Conservation (phyloP, 2,888 invertebrate genomes). For the Ophonus ardosiacus region DNA sequence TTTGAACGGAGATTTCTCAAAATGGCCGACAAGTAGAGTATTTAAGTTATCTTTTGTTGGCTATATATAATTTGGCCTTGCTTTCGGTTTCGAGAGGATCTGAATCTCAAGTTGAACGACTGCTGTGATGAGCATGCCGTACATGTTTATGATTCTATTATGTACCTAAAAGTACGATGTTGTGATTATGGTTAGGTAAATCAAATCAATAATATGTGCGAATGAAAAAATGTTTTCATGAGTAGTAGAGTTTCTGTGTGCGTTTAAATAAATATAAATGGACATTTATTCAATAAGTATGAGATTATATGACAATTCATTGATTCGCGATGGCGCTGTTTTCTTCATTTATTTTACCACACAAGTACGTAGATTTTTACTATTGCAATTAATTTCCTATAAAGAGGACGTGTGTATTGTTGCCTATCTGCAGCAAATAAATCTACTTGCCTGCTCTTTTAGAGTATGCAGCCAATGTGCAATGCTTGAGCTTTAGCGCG, state of each 20-base stretch:
- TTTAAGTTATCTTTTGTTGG: constrained; percentile 63
- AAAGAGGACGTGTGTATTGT: constrained; percentile 53
- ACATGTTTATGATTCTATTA: constrained; percentile 59
- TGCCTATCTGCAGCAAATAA: constrained; percentile 31
- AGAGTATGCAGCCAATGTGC: constrained; percentile 8
- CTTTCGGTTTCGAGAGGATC: constrained; percentile 62
- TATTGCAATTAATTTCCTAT: constrained; percentile 36
- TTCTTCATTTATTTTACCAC: constrained; percentile 44
- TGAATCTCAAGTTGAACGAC: constrained; percentile 57
- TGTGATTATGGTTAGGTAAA: constrained; percentile 60
- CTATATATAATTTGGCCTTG: constrained; percentile 63
- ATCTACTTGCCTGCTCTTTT: not conserved
- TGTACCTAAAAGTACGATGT: constrained; percentile 42
- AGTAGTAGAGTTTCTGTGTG: constrained; percentile 51
- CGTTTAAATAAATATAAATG: constrained; percentile 37
- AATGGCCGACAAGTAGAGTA: constrained; percentile 63
- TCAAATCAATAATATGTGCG: constrained; percentile 57
- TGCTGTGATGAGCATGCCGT: constrained; percentile 54
- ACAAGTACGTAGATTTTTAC: constrained; percentile 53
- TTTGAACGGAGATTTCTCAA: constrained; percentile 49
- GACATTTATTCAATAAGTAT: constrained; percentile 47
- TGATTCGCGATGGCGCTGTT: constrained; percentile 36
- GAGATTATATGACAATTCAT: constrained; percentile 50
- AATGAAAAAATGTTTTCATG: constrained; percentile 48
- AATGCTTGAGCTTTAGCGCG: constrained; percentile 4